Evolutionary conservation across 1,140 invertebrate genomes (phyloP).

Genomic region (Pteromalus puparum): DNA sequence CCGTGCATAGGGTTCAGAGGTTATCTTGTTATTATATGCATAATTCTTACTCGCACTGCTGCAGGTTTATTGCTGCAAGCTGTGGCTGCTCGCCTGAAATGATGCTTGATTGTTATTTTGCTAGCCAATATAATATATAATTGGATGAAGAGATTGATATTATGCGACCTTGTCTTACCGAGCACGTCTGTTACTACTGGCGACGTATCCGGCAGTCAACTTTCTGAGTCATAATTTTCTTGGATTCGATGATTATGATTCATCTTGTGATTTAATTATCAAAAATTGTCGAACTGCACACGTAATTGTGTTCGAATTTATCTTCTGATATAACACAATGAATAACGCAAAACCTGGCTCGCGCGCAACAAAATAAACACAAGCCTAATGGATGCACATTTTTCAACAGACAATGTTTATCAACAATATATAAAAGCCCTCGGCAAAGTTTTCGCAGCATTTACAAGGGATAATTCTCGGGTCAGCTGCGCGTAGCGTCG

Average conservation of each 20-base stretch:
- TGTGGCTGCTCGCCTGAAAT: too few relatives aligned
- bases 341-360: background rate
- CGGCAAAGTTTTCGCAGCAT: constrained; percentile 41
- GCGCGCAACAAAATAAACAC: background rate
- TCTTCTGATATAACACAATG: background rate
- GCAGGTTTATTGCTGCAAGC: background rate
- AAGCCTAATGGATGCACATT: background rate
- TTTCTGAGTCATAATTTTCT: too few relatives aligned
- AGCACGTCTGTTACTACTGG: too few relatives aligned
- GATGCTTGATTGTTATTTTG: background rate
- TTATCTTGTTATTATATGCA: background rate
- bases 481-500: background rate
- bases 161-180: too few relatives aligned
- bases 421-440: constrained; percentile 51
- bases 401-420: background rate
- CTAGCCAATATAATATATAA: too few relatives aligned
- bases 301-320: too few relatives aligned
- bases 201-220: too few relatives aligned
- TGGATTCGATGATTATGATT: too few relatives aligned
- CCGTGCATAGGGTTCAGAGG: too few relatives aligned
- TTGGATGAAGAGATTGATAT: too few relatives aligned
- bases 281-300: too few relatives aligned
- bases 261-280: too few relatives aligned
- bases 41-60: background rate
- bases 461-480: constrained; percentile 45